Evolutionary conservation across 1,140 invertebrate genomes (phyloP).

Genomic region (Rhysida immarginata): DNA sequence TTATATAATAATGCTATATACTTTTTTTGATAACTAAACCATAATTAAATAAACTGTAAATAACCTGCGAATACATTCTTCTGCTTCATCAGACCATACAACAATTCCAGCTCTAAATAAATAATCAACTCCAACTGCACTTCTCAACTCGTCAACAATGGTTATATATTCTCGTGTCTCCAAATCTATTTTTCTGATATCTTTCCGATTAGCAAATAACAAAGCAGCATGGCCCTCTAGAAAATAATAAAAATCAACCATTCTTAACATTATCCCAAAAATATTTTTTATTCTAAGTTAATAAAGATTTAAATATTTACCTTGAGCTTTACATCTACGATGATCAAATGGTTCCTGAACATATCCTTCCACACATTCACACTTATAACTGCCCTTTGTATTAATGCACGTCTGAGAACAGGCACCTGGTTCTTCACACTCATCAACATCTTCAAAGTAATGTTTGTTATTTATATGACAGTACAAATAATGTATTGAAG

Average conservation of each 20-base stretch:
- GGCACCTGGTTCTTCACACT: slow-evolving; percentile 69
- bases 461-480: no score
- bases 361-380: slow-evolving; percentile 76
- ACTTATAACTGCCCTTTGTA: slow-evolving; percentile 80
- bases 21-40: not conserved
- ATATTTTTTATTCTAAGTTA: no score
- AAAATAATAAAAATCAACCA: not conserved
- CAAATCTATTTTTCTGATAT: slow-evolving; percentile 76
- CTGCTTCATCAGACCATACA: slow-evolving; percentile 84
- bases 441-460: slow-evolving; percentile 59
- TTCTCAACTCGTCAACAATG: slow-evolving; percentile 72
- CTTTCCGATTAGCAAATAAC: slow-evolving; percentile 63
- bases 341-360: slow-evolving; percentile 62
- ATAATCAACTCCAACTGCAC: slow-evolving; percentile 69
- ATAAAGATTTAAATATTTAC: slow-evolving; percentile 12
- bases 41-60: not conserved
- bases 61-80: slow-evolving; percentile 76
- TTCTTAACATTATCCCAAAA: no score
- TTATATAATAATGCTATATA: not conserved
- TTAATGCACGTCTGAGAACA: slow-evolving; percentile 90
- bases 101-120: slow-evolving; percentile 80
- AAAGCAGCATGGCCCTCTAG: slow-evolving; percentile 69
- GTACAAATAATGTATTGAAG: not conserved
- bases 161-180: slow-evolving; percentile 61
- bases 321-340: slow-evolving; percentile 54